Percentiles rank a stretch among this genome's conserved stretches.
phyloP scores from a whole-genome alignment of 2,888 invertebrate species.

The Smittia aterrima region DNA sequence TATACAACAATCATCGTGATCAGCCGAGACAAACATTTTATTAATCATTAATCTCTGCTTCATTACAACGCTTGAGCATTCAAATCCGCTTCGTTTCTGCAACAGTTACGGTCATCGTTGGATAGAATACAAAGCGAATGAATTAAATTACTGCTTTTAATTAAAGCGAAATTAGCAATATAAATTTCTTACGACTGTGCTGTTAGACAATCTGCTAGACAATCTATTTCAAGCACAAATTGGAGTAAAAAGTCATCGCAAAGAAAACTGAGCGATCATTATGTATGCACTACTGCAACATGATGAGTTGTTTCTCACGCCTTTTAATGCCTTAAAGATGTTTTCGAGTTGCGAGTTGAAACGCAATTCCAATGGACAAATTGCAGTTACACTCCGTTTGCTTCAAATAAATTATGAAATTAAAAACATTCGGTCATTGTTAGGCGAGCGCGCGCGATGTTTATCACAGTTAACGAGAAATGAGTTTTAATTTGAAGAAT shows the following conservation, averaged over 20 bases:
- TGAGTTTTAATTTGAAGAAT: conserved; percentile 34
- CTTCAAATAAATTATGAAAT: conserved; percentile 39
- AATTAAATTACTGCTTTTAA: not conserved
- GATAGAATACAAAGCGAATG: conserved; percentile 6
- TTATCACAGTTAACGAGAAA: conserved; percentile 27
- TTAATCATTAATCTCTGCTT: conserved; percentile 16
- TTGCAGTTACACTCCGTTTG: conserved; percentile 37
- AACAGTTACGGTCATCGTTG: not conserved
- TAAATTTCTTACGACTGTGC: not conserved
- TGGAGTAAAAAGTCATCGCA: not conserved
- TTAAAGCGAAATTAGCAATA: conserved; percentile 18
- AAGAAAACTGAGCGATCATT: not conserved
- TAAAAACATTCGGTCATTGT: conserved; percentile 39
- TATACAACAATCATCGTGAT: not conserved
- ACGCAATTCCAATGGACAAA: conserved; percentile 34
- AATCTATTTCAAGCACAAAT: conserved; percentile 13
- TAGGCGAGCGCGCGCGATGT: conserved; percentile 28
- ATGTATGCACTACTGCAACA: not conserved
- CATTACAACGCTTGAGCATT: not conserved
- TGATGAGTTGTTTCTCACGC: conserved; percentile 37
- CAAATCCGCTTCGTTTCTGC: not conserved
- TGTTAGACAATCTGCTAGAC: conserved; percentile 1
- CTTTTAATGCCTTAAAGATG: conserved; percentile 35
- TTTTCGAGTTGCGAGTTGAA: not conserved
- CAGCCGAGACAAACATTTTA: not conserved